These are phyloP conservation scores for Nasonia giraulti DNA, from an alignment of 1,140 invertebrate genomes.

Conservation along the genomic window DNA sequence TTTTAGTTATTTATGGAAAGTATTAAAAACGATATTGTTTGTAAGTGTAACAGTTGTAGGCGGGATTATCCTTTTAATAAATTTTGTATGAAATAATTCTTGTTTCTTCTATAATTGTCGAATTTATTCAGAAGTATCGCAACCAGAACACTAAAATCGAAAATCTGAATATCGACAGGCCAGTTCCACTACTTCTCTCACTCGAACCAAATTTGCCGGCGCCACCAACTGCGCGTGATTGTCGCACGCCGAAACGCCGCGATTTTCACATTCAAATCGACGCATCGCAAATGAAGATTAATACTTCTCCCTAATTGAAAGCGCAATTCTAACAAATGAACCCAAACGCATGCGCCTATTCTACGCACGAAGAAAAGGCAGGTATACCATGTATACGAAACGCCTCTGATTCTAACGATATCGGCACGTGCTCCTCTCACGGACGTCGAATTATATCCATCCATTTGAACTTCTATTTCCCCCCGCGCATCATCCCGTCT, in stretches of 20 bases:
- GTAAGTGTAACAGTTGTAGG: neutral
- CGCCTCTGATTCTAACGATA: slow-evolving; percentile 55
- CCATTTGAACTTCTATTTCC: slow-evolving; percentile 30
- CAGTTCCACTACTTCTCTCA: neutral
- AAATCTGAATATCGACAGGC: neutral
- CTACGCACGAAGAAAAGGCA: slow-evolving; percentile 12
- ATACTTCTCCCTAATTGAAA: slow-evolving; percentile 35
- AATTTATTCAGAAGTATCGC: neutral
- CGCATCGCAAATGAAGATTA: slow-evolving; percentile 41
- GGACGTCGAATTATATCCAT: slow-evolving; percentile 60
- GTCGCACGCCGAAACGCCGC: neutral
- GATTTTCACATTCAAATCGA: slow-evolving; percentile 2
- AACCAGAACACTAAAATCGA: neutral
- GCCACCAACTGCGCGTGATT: neutral
- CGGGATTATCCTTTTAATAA: neutral
- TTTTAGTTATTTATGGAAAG: neutral
- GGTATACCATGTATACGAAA: slow-evolving; percentile 44
- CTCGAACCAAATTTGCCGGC: neutral
- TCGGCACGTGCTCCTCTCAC: slow-evolving; percentile 59
- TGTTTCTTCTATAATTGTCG: neutral
- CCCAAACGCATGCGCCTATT: neutral
- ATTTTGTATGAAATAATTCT: neutral
- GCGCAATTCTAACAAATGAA: slow-evolving; percentile 41
- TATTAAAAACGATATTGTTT: neutral
- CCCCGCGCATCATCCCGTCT: slow-evolving; percentile 4